Evolutionary conservation across 2,888 invertebrate species (phyloP).

Genomic region (Diloba caeruleocephala): DNA sequence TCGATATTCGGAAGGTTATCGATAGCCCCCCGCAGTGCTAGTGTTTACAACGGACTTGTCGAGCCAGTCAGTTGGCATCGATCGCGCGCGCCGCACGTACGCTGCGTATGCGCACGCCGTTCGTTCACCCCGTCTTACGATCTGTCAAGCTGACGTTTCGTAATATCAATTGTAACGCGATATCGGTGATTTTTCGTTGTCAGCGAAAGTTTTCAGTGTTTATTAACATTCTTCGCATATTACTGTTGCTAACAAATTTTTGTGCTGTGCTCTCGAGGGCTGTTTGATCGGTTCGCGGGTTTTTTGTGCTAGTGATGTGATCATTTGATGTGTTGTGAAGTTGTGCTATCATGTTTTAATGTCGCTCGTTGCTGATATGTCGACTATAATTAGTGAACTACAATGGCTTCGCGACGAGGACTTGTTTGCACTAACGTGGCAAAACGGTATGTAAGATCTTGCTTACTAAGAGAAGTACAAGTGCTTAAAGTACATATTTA

Average conservation of each 20-base stretch:
- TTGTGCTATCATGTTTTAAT: slow-evolving; percentile 82
- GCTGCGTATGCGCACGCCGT: slow-evolving; percentile 67
- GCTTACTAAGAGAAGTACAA: background rate
- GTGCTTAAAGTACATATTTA: background rate
- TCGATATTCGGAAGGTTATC: slow-evolving; percentile 73
- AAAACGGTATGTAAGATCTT: slow-evolving; percentile 79
- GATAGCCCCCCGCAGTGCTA: slow-evolving; percentile 82
- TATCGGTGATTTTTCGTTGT: slow-evolving; percentile 52
- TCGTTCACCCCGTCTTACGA: slow-evolving; percentile 74
- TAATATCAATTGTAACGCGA: slow-evolving; percentile 66
- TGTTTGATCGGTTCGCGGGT: slow-evolving; percentile 56
- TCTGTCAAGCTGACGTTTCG: slow-evolving; percentile 84
- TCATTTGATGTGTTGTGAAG: slow-evolving; percentile 67
- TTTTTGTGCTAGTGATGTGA: slow-evolving; percentile 78
- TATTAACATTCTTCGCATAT: slow-evolving; percentile 54
- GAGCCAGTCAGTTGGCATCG: slow-evolving; percentile 73
- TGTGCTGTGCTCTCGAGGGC: slow-evolving; percentile 66
- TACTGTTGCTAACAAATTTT: slow-evolving; percentile 46
- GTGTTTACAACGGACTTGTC: slow-evolving; percentile 61
- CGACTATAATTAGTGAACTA: slow-evolving; percentile 83
- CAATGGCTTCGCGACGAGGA: slow-evolving; percentile 87
- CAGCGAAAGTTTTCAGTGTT: slow-evolving; percentile 49
- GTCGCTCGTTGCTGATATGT: slow-evolving; percentile 85
- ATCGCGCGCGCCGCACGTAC: slow-evolving; percentile 75
- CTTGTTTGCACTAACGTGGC: slow-evolving; percentile 84